phyloP scores from a whole-genome alignment of 2,888 invertebrate species.

The Cynaeus angustus region DNA sequence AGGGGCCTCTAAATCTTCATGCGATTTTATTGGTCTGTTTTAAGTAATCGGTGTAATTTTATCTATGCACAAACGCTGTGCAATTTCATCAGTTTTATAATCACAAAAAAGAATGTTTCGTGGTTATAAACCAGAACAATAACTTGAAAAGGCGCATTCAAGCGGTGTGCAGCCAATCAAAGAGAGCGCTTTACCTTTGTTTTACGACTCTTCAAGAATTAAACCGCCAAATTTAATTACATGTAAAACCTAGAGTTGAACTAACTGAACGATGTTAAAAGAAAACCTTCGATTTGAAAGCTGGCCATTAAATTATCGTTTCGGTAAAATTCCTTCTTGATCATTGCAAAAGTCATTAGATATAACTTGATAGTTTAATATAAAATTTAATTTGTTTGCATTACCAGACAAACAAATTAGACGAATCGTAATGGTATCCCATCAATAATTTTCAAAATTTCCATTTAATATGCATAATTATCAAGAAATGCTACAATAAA shows the following conservation, averaged over 20 bases:
- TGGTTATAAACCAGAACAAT: slow-evolving; percentile 65
- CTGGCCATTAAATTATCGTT: slow-evolving; percentile 28
- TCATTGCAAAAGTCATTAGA: slow-evolving; percentile 35
- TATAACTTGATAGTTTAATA: slow-evolving; percentile 38
- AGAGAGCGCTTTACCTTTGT: slow-evolving; percentile 64
- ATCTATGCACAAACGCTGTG: slow-evolving; percentile 2
- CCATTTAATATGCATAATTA: slow-evolving; percentile 41
- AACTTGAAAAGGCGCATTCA: slow-evolving; percentile 62
- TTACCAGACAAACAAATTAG: slow-evolving; percentile 43
- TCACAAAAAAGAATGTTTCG: slow-evolving; percentile 52
- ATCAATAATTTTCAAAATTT: slow-evolving; percentile 41
- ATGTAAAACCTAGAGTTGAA: slow-evolving; percentile 37
- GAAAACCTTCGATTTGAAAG: slow-evolving; percentile 8
- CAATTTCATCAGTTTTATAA: slow-evolving; percentile 15
- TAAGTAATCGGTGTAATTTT: not conserved
- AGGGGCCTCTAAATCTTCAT: not conserved
- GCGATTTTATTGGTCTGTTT: not conserved
- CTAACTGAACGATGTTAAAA: slow-evolving; percentile 1
- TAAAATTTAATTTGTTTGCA: slow-evolving; percentile 44
- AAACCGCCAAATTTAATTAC: slow-evolving; percentile 71
- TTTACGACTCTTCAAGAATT: slow-evolving; percentile 68
- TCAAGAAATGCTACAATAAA: slow-evolving; percentile 36
- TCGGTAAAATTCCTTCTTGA: slow-evolving; percentile 25
- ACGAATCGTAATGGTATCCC: slow-evolving; percentile 26
- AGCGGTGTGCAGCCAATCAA: slow-evolving; percentile 64